Evolutionary conservation across 2,113 vertebrate species (phyloP), one percentile per base, ranked within the genome.

Genomic region (Nothoprocta perdicaria): DNA sequence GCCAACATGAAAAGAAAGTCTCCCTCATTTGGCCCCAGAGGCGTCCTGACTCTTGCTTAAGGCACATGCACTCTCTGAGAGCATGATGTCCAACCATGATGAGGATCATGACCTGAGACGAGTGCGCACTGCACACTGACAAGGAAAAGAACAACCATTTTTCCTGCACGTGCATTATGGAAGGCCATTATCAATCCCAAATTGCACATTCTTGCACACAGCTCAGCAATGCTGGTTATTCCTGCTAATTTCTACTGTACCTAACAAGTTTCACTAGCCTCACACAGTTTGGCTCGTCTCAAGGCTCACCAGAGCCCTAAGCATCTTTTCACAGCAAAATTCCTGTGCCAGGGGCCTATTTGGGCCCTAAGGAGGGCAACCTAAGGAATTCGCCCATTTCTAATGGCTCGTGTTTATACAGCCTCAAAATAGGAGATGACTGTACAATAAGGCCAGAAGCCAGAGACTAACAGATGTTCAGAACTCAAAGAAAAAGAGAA

Each of bases 1-100:
- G 7, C 6, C 61, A 78, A 24, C 0, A 4, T 1, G 55, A 1
- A 0, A 85, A 71, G 27, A 31, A 81, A 48, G 19, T 10, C 52
- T 26, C 21, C 46, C 52, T 77, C 41, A n/a, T 52, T 16, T 62
- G 10, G 35, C 38, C 43, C 63, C 83, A 81, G 52, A 10, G 5
- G 1, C 35, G 23, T 2, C 21, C 9, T 0, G 7, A 76, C 18
- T 24, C 46, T 26, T 11, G 23, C 3, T 3, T 24, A 13, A 89
- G 38, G 57, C 12, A 53, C 0, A 2, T 8, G 19, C 10, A 17
- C 40, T 15, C 33, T 27, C 72, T 1, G 22, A 22, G 18, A 50
- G 24, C 12, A 13, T 0, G 6, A 8, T 45, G 55, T 4, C 19
- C 3, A 4, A 31, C 10, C 31, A 53, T 10, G 3, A 17, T 23